phyloP scores from a whole-genome alignment of 2,888 invertebrate species.

The Drosophila mimica region DNA sequence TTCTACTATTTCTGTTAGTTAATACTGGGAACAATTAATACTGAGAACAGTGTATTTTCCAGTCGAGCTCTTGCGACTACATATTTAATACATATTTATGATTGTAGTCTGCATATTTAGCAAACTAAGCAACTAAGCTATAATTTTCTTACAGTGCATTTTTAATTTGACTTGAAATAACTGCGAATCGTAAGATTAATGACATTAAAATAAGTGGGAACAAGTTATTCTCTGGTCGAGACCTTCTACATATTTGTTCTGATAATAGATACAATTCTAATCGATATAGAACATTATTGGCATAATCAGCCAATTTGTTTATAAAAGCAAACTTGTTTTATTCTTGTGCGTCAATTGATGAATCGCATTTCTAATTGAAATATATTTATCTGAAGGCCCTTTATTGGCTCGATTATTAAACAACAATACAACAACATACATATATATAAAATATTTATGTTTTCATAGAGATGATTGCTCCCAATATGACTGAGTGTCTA shows the following conservation, averaged over 20 bases:
- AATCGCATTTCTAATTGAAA: not conserved
- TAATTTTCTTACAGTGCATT: not conserved
- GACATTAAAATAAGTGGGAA: not conserved
- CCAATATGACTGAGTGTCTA: not conserved
- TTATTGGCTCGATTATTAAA: not conserved
- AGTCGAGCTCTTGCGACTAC: not conserved
- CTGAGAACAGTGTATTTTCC: not conserved
- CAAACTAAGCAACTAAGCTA: not conserved
- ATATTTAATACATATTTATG: not conserved
- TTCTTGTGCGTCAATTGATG: not conserved
- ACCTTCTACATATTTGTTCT: not conserved
- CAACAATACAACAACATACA: not conserved
- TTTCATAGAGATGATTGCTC: conserved; percentile 16
- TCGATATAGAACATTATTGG: not conserved
- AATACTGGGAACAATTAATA: too few relatives aligned
- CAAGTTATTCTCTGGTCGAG: not conserved
- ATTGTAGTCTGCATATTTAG: not conserved
- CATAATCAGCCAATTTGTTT: not conserved
- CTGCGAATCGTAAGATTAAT: not conserved
- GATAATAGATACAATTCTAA: not conserved
- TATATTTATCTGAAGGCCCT: not conserved
- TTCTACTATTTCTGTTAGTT: too few relatives aligned
- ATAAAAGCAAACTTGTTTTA: not conserved
- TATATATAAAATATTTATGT: not conserved
- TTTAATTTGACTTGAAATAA: not conserved